A percentile compares a stretch with the other conserved stretches of the same genome.
These are phyloP conservation scores for Dendroctonus valens DNA, from an alignment of 1,140 invertebrate species.

Conservation along the genomic window DNA sequence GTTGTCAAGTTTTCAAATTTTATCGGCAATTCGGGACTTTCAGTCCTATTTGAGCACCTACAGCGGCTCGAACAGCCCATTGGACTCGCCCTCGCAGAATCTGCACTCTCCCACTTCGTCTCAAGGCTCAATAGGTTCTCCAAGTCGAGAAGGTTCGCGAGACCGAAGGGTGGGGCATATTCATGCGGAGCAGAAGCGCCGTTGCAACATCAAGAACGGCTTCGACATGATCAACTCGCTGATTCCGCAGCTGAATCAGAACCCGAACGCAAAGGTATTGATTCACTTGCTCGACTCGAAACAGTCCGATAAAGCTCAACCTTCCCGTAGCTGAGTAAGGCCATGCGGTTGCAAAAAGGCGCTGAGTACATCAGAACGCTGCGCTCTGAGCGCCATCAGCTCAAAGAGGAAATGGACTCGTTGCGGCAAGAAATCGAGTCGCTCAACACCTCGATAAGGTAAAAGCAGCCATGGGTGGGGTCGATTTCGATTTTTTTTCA, in stretches of 20 bases:
- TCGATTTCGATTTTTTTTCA: conserved; percentile 20
- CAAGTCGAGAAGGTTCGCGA: conserved; percentile 52
- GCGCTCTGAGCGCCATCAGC: conserved; percentile 77
- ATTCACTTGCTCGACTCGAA: not conserved
- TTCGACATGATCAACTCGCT: conserved; percentile 92
- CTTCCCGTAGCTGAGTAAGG: conserved; percentile 75
- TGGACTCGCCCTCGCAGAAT: conserved; percentile 39
- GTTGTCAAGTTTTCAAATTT: conserved; percentile 14
- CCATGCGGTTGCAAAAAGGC: conserved; percentile 94
- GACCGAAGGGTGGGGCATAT: conserved; percentile 83
- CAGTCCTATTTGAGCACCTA: conserved; percentile 44
- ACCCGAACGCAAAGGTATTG: conserved; percentile 82
- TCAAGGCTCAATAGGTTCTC: conserved; percentile 51
- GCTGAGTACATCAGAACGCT: conserved; percentile 94
- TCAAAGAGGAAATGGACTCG: conserved; percentile 88
- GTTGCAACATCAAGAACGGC: conserved; percentile 96
- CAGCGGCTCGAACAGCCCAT: conserved; percentile 43
- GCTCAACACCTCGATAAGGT: conserved; percentile 89
- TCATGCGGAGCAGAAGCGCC: conserved; percentile 95
- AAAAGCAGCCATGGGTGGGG: conserved; percentile 20
- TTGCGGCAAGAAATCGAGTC: conserved; percentile 84
- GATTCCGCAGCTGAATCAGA: conserved; percentile 89
- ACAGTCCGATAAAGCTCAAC: not conserved
- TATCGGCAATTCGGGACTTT: conserved; percentile 18
- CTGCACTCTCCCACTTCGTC: conserved; percentile 48